Percentiles rank a stretch among this genome's conserved stretches.
Evolutionary conservation across 2,113 vertebrate genomes (phyloP).

Genomic region (Pseudorhombus dupliciocellatus): DNA sequence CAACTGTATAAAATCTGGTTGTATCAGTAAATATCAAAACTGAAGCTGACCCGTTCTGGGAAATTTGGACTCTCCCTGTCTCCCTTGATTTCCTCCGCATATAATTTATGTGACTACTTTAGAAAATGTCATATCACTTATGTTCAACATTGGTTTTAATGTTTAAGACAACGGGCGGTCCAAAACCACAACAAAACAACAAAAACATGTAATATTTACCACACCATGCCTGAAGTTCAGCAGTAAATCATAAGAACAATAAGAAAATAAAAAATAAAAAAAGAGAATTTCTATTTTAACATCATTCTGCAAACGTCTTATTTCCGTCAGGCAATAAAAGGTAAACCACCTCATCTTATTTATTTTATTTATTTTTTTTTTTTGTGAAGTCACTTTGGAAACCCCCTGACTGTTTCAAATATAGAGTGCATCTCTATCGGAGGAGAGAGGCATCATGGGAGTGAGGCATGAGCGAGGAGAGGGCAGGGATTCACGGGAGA

Average conservation of each 20-base stretch:
- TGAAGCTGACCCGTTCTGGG: neutral
- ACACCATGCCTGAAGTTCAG: too few relatives aligned
- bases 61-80: neutral
- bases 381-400: constrained; percentile 30
- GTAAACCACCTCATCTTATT: neutral
- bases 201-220: too few relatives aligned
- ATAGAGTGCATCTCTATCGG: constrained; percentile 23
- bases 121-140: too few relatives aligned
- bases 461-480: constrained; percentile 16
- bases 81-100: too few relatives aligned
- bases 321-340: neutral
- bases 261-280: too few relatives aligned
- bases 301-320: neutral
- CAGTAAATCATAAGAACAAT: too few relatives aligned
- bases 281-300: neutral
- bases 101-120: too few relatives aligned
- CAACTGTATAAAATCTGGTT: neutral
- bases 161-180: too few relatives aligned
- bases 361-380: too few relatives aligned
- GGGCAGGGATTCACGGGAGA: constrained; percentile 10
- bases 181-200: too few relatives aligned
- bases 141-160: too few relatives aligned
- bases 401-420: constrained; percentile 28
- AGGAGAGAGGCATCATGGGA: constrained; percentile 1
- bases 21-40: neutral